Evolutionary conservation across 1,140 invertebrate genomes (phyloP), one percentile per base, ranked within the genome.

Genomic region (Hermatobates lingyangjiaoensis): DNA sequence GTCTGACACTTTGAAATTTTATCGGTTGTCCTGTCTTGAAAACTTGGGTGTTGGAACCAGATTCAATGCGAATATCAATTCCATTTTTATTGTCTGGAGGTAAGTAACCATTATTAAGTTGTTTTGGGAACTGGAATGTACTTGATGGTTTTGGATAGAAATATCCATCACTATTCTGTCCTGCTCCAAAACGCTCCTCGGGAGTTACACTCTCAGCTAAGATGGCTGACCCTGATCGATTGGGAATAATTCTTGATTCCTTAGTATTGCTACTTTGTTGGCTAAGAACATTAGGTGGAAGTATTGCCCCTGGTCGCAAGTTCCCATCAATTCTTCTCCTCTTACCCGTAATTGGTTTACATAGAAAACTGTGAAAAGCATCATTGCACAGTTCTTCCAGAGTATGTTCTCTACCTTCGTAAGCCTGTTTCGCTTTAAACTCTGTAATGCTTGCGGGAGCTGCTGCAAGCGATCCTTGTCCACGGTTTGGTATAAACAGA

Each of bases 291-390:
- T 51, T 28, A 0, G 52, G 49, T 27, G 55, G 55, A 1, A 57
- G 20, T 20, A 39, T 47, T 26, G 55, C 55, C 15, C 47, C 51
- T 24, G 48, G 49, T 27, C 55, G 51, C 20, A 57, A 18, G 7
- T 44, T 47, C 20, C 55, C 55, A 46, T 51, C 53, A 12, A 54
- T 51, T 25, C 52, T 51, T 48, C 39, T 55, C 25, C 46, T 54
- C 5, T 38, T 40, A 5, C 24, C 21, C 23, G 50, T 51, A 5
- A 54, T 44, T 7, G 55, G 55, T 24, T 57, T 57, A 27, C 55
- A 57, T 10, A 57, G 20, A 28, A 57, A 57, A 30, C 55, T 57
- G 28, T 57, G 55, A 34, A 57, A 57, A 3, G 55, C 51, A 30
- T 57, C 55, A 27, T 53, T 57, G 21, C 55, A 57, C 18, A 57